These are phyloP conservation scores for Neoniphon sammara DNA, from an alignment of 2,797 vertebrate genomes.

Conservation along the genomic window DNA sequence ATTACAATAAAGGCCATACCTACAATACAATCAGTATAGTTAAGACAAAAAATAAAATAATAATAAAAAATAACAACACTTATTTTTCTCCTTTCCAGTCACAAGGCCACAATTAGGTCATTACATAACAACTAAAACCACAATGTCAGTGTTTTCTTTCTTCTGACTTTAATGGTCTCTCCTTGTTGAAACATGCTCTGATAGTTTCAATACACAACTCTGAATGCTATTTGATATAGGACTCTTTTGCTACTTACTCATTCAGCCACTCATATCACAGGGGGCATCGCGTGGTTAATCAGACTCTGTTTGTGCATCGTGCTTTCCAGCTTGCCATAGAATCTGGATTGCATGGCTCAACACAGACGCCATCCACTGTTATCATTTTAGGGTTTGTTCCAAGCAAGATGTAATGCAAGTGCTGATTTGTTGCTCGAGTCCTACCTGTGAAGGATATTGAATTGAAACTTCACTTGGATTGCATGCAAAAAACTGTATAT, in stretches of 20 bases:
- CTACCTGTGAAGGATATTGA: constrained; percentile 6
- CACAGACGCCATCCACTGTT: constrained; percentile 54
- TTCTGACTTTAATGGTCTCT: constrained; percentile 45
- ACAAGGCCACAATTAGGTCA: constrained; percentile 54
- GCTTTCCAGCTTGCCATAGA: constrained; percentile 58
- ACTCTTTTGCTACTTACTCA: constrained; percentile 49
- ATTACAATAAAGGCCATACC: neutral
- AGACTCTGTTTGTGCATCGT: constrained; percentile 66
- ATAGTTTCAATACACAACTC: constrained; percentile 55
- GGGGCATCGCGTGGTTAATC: constrained; percentile 58
- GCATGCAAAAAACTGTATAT: constrained; percentile 1
- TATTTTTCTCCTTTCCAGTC: constrained; percentile 35
- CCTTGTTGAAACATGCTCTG: constrained; percentile 58
- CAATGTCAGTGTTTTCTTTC: constrained; percentile 48
- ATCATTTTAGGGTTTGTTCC: constrained; percentile 27
- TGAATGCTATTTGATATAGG: constrained; percentile 56
- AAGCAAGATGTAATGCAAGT: constrained; percentile 11
- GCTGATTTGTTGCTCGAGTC: constrained; percentile 11
- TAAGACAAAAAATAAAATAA: constrained; percentile 13
- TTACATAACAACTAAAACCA: constrained; percentile 60
- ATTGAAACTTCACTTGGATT: neutral
- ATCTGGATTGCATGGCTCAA: constrained; percentile 61
- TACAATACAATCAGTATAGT: neutral
- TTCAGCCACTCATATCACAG: constrained; percentile 49
- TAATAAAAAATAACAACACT: neutral